Evolutionary conservation across 2,888 invertebrate species (phyloP), one percentile per base, ranked within the genome.

Genomic region (Dusona sp.): DNA sequence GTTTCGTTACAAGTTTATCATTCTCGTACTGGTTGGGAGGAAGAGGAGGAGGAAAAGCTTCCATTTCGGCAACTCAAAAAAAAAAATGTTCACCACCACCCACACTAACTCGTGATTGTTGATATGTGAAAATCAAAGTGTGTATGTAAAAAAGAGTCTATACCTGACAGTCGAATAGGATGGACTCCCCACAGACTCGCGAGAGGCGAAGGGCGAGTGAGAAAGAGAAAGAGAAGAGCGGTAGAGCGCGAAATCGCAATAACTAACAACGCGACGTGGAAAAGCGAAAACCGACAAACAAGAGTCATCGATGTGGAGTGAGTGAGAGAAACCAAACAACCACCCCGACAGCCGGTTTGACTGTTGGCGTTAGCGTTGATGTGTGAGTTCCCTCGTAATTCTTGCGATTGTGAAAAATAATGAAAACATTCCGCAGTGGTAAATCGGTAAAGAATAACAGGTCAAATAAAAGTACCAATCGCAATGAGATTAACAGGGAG

Each of bases 1-100:
- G 67, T 77, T 77, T 79, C 11, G 89, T 92, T 91, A 90, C 90
- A 88, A 90, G 93, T 93, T 93, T 93, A 93, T 92, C 88, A 91
- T 86, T 81, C 78, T 88, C 88, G 80, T 83, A 79, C 83, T 88
- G 88, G 90, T 89, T 90, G 73, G 74, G 68, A 79, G 73, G 75
- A 13, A 57, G 79, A 42, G 36, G 78, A n/a, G 29, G 48, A 22
- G 25, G 61, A 67, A 61, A 74, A 83, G 67, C 70, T 83, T 87
- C 72, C 83, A 45, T 54, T 65, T 79, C 33, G 33, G 67, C 54
- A 61, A 38, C 73, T 42, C n/a, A 57, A 54, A 65, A 83, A 54
- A 65, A 64, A 77, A 92, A 92, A 91, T 91, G 91, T 92, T 90
- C 90, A 89, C 88, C 89, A 91, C 87, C 88, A 90, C 88, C 88